phyloP scores from a whole-genome alignment of 2,113 vertebrate genomes.

The Passer montanus region DNA sequence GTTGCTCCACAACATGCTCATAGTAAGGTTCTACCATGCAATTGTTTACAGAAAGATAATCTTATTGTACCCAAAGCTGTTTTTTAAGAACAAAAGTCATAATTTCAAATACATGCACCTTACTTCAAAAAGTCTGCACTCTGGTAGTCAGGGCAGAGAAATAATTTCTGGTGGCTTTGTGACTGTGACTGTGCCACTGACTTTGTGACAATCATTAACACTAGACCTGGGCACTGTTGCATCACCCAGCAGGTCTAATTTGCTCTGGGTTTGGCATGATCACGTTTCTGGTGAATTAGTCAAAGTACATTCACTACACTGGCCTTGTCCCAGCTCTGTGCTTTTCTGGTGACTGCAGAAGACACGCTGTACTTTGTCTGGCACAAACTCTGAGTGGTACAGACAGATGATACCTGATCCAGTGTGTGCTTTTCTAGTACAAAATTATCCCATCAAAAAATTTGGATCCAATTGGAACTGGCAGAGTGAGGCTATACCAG shows the following conservation, averaged over 20 bases:
- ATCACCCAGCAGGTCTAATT: background rate
- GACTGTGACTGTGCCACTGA: background rate
- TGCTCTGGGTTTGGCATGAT: background rate
- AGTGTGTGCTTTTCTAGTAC: background rate
- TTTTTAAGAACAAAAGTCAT: background rate
- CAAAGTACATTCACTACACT: background rate
- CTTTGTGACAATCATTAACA: background rate
- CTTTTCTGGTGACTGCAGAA: background rate
- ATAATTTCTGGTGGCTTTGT: background rate
- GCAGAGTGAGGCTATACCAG: background rate
- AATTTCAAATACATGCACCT: fast-evolving
- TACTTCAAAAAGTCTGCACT: background rate
- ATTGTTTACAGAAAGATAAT: background rate
- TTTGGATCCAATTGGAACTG: background rate
- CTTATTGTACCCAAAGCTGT: background rate
- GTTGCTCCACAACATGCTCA: background rate
- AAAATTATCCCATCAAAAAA: background rate
- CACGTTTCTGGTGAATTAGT: background rate
- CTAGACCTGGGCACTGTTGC: background rate
- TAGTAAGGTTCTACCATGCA: background rate
- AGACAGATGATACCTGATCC: background rate
- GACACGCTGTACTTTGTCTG: background rate
- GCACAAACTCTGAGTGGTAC: background rate
- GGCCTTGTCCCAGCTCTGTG: background rate
- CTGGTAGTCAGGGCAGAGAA: background rate